Conservation (phyloP, 2,113 vertebrate species). For the Bubalus kerabau region DNA sequence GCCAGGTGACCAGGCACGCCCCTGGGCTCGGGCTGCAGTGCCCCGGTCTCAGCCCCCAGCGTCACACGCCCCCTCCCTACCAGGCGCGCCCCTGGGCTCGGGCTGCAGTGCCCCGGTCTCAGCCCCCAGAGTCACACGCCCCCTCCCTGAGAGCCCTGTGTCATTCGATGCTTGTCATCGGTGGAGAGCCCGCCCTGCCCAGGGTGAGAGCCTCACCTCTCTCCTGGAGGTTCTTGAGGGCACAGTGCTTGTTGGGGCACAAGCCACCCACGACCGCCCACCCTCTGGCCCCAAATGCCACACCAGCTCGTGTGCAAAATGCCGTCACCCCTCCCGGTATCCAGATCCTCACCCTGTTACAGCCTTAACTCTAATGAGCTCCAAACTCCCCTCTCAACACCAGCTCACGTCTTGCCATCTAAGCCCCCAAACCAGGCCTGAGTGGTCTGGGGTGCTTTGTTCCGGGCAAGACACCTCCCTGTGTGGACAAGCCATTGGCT, state of each 20-base stretch:
- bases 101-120: background rate
- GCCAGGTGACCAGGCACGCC: background rate
- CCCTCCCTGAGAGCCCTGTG: background rate
- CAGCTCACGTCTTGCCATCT: background rate
- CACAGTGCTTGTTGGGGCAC: background rate
- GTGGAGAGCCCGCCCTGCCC: background rate
- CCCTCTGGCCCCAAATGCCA: background rate
- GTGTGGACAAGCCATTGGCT: background rate
- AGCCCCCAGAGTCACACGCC: background rate
- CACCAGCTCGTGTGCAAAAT: background rate
- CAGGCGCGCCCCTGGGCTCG: fast-evolving
- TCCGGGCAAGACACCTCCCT: background rate
- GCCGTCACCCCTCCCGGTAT: background rate
- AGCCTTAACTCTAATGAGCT: background rate
- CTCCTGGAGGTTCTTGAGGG: background rate
- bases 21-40: no score
- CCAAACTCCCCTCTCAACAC: background rate
- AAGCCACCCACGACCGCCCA: no score
- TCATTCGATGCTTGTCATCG: no score
- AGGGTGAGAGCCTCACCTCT: background rate
- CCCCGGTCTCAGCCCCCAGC: no score
- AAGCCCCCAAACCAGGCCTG: background rate
- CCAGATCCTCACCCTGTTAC: background rate
- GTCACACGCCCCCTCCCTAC: no score
- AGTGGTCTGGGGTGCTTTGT: no score